Evolutionary conservation across 2,797 vertebrate species (phyloP).

Genomic region (Peromyscus nudipes): DNA sequence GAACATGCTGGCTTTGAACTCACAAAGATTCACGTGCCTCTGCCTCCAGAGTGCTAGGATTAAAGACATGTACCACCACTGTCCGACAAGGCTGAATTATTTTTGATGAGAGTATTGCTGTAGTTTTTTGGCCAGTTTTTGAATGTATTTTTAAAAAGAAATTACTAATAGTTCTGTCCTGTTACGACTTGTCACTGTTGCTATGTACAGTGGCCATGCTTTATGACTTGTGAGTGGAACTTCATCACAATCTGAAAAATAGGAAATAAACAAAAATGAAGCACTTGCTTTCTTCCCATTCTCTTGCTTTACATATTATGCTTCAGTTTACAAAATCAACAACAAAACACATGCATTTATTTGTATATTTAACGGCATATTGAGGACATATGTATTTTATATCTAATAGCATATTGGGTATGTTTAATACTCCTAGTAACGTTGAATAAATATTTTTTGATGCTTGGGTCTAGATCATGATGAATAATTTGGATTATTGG

Average conservation of each 20-base stretch:
- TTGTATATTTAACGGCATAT: background rate
- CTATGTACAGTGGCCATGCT: background rate
- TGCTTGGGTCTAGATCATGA: background rate
- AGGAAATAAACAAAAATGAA: background rate
- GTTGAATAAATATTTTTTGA: constrained; percentile 47
- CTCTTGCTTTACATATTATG: background rate
- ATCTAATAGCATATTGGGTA: background rate
- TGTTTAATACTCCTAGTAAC: background rate
- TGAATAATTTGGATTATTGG: background rate
- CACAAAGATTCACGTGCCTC: background rate
- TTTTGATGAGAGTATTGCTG: background rate
- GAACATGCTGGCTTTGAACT: background rate
- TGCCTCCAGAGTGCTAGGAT: background rate
- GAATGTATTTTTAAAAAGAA: background rate
- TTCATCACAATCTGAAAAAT: background rate
- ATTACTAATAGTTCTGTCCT: constrained; percentile 20
- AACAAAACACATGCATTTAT: background rate
- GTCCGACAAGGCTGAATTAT: background rate
- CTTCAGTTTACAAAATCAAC: constrained; percentile 24
- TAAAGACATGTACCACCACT: background rate
- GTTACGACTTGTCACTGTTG: background rate
- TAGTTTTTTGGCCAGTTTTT: background rate
- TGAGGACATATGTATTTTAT: background rate
- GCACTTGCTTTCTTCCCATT: background rate
- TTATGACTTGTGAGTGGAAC: background rate